phyloP scores from a whole-genome alignment of 2,113 vertebrate genomes.

The Columba janthina region DNA sequence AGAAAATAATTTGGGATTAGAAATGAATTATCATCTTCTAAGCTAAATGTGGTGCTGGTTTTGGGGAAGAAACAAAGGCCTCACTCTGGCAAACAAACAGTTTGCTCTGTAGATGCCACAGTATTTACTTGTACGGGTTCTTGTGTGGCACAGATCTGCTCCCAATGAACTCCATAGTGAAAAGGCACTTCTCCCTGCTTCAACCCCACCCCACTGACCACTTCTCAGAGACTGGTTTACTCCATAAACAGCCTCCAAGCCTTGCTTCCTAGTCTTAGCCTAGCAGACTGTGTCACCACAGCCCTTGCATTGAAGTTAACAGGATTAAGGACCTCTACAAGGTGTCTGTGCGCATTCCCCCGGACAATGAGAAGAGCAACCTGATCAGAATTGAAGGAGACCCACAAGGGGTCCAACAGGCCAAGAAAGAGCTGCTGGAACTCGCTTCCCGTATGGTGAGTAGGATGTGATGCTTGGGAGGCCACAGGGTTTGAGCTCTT shows the following conservation, averaged over 20 bases:
- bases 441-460: slow-evolving; percentile 96
- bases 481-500: not conserved
- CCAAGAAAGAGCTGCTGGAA: slow-evolving; percentile 97
- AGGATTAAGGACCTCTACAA: slow-evolving; percentile 98
- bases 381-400: slow-evolving; percentile 97
- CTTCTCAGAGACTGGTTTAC: not conserved
- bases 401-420: slow-evolving; percentile 96
- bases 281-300: not conserved
- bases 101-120: not conserved
- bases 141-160: not conserved
- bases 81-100: not conserved
- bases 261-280: not conserved
- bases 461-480: not conserved
- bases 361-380: slow-evolving; percentile 97
- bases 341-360: slow-evolving; percentile 97
- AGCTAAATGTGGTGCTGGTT: not conserved
- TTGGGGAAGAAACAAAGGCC: not conserved
- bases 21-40: not conserved
- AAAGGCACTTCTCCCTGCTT: not conserved
- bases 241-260: not conserved
- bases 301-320: slow-evolving; percentile 83
- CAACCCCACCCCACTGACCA: not conserved
- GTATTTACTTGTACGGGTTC: not conserved
- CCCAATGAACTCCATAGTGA: not conserved
- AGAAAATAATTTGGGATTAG: not conserved